Evolutionary conservation across 2,797 vertebrate genomes (phyloP), one percentile per base, ranked within the genome.

Genomic region (Bradypodion ventrale): DNA sequence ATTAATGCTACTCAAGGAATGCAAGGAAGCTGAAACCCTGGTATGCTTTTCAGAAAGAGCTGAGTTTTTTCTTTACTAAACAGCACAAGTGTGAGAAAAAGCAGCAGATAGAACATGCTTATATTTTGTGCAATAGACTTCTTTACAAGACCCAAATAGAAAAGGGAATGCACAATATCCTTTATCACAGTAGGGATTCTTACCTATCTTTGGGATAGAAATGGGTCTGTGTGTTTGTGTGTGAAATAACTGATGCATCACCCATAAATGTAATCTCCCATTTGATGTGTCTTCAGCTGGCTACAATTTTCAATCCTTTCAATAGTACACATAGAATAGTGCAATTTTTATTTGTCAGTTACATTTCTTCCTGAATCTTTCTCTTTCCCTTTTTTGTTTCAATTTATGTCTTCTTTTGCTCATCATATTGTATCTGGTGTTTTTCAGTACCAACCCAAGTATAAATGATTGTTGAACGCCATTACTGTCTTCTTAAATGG

Each of bases 231-330:
- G 46, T 49, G 2, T 16, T 1, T 40, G 23, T 78, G 83, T 62
- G 87, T 86, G 27, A 42, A 88, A 84, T 83, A 89, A 86, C 19
- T 46, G 56, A 42, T 92, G 88, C 2, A 83, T 91, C 49, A 77
- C 8, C 42, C 89, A 83, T 89, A 82, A 87, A 65, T 25, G 68
- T 79, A 89, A 84, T 73, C 52, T 75, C 83, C 83, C 27, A 78
- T 89, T 90, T 92, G 23, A 13, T 44, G 40, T 37, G 0, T 0
- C 80, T 59, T 56, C 15, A 70, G 40, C 49, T 78, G 49, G 27
- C 82, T 78, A 77, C 37, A 65, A 56, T 52, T 78, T 35, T 69
- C 23, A 15, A 85, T 42, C 10, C 27, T 84, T 46, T 16, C 52
- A 56, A 44, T 23, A 60, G 83, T 13, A 40, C 74, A 25, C 7